These are phyloP conservation scores for Malurus alboscapulatus DNA, from an alignment of 2,113 vertebrate genomes.

Conservation along the genomic window DNA sequence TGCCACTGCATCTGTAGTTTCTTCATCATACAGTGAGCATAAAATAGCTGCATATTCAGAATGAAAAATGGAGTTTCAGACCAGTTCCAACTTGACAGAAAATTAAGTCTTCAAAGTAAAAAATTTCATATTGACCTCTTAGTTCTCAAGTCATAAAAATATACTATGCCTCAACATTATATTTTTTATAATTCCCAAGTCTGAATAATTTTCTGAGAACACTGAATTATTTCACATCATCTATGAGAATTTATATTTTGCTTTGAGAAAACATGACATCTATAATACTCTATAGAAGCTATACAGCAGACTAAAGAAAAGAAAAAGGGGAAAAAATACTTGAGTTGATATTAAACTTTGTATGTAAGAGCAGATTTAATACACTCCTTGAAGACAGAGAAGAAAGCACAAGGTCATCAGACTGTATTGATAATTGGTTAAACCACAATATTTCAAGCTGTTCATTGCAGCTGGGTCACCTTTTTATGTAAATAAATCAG, in stretches of 20 bases:
- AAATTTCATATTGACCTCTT: neutral
- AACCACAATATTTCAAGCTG: neutral
- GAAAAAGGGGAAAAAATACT: rapidly evolving
- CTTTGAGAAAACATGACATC: neutral
- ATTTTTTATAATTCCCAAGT: neutral
- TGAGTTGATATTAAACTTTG: neutral
- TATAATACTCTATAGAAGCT: neutral
- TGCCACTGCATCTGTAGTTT: neutral
- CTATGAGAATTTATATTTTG: neutral
- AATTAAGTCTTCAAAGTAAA: neutral
- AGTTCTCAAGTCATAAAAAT: neutral
- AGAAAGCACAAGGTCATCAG: neutral
- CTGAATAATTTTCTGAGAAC: neutral
- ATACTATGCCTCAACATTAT: neutral
- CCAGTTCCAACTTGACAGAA: neutral
- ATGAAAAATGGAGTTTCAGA: neutral
- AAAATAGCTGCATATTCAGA: neutral
- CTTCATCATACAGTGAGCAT: neutral
- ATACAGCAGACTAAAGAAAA: neutral
- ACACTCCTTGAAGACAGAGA: neutral
- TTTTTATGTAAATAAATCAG: neutral
- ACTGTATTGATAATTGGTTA: neutral
- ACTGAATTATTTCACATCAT: neutral
- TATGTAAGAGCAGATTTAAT: neutral
- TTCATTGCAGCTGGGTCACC: neutral